Percentiles rank a stretch among this genome's conserved stretches.
Evolutionary conservation across 2,797 vertebrate genomes (phyloP).

Genomic region (Sitta carolinensis): DNA sequence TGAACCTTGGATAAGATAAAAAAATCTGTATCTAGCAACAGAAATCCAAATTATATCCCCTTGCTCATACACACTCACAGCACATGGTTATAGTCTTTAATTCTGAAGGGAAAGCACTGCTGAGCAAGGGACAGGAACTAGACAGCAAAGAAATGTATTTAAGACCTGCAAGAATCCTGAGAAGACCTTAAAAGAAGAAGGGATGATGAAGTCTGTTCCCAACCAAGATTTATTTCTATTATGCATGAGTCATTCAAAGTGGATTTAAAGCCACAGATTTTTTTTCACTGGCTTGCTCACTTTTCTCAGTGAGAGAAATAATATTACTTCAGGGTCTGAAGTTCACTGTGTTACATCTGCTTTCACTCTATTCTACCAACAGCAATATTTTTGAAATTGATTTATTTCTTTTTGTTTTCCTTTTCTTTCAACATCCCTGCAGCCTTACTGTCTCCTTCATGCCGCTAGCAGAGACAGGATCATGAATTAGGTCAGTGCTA

Average conservation of each 20-base stretch:
- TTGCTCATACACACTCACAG: neutral
- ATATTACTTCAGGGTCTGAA: conserved; percentile 12
- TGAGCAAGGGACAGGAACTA: neutral
- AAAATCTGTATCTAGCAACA: neutral
- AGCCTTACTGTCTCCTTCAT: conserved; percentile 20
- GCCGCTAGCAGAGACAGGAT: neutral
- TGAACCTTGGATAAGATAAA: neutral
- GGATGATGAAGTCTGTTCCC: neutral
- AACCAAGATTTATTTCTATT: neutral
- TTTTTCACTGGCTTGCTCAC: neutral
- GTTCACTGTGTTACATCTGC: conserved; percentile 24
- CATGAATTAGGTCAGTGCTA: neutral
- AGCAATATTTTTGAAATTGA: neutral
- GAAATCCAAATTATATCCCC: neutral
- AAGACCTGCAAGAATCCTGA: neutral
- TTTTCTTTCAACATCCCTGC: conserved; percentile 9
- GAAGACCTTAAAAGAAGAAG: neutral
- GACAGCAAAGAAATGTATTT: neutral
- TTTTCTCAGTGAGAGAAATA: conserved; percentile 2
- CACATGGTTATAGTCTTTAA: neutral
- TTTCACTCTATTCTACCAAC: conserved; percentile 11
- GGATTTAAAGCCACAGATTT: neutral
- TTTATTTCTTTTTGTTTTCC: neutral
- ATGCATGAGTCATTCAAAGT: neutral
- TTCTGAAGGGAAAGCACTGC: neutral